Evolutionary conservation across 2,113 vertebrate species (phyloP).

Genomic region (Prionailurus viverrinus): DNA sequence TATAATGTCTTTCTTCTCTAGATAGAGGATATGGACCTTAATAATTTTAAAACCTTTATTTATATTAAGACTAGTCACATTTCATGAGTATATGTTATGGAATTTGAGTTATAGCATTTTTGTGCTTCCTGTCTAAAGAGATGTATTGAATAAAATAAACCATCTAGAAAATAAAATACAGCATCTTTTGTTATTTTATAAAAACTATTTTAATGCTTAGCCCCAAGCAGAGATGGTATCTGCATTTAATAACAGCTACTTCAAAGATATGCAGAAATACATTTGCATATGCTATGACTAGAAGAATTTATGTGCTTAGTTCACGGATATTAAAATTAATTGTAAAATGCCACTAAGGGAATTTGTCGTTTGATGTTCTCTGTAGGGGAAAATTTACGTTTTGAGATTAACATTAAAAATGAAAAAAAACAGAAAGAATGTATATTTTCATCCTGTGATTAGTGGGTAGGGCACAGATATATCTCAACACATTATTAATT

Average conservation of each 20-base stretch:
- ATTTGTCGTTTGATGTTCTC: slow-evolving; percentile 80
- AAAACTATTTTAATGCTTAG: slow-evolving; percentile 79
- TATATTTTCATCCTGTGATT: slow-evolving; percentile 73
- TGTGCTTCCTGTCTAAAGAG: slow-evolving; percentile 78
- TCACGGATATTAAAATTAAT: slow-evolving; percentile 84
- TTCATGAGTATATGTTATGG: slow-evolving; percentile 65
- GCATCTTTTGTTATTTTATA: slow-evolving; percentile 79
- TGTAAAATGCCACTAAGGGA: slow-evolving; percentile 81
- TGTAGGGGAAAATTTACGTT: slow-evolving; percentile 73
- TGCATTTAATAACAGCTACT: slow-evolving; percentile 86
- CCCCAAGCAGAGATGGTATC: slow-evolving; percentile 84
- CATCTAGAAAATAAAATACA: slow-evolving; percentile 85
- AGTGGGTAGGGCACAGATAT: slow-evolving; percentile 61
- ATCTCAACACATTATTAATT: slow-evolving; percentile 78
- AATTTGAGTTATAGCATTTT: slow-evolving; percentile 74
- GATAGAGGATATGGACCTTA: slow-evolving; percentile 18
- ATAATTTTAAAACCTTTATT: slow-evolving; percentile 65
- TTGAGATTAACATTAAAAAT: slow-evolving; percentile 66
- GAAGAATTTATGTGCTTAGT: slow-evolving; percentile 85
- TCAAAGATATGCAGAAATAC: slow-evolving; percentile 84
- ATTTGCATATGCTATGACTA: slow-evolving; percentile 85
- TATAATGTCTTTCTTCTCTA: slow-evolving; percentile 63
- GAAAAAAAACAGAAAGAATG: slow-evolving; percentile 63
- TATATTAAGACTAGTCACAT: slow-evolving; percentile 62
- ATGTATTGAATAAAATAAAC: slow-evolving; percentile 81